A percentile compares a stretch with the other conserved stretches of the same genome.
These are phyloP conservation scores for Zosterops japonicus DNA, from an alignment of 2,113 vertebrate genomes.

Conservation along the genomic window DNA sequence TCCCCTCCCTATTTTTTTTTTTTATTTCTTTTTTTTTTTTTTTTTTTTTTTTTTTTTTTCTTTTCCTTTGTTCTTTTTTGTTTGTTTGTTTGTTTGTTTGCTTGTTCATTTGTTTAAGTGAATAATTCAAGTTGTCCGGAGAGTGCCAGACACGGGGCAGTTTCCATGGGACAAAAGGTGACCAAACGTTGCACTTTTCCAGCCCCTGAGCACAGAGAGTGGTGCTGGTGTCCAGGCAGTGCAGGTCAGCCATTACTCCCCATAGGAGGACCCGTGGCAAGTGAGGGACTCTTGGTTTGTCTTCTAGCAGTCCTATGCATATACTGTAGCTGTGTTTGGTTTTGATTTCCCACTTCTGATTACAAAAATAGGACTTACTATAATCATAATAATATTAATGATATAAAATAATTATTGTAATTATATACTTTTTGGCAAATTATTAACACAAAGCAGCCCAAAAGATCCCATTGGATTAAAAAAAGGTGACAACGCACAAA, in stretches of 20 bases:
- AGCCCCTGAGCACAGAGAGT: not conserved
- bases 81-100: rapidly evolving
- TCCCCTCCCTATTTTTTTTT: rapidly evolving
- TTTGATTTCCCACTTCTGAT: constrained; percentile 23
- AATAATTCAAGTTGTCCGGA: constrained; percentile 65
- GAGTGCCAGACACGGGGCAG: constrained; percentile 48
- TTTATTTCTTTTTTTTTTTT: not conserved
- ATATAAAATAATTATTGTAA: constrained; percentile 59
- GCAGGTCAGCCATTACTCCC: not conserved
- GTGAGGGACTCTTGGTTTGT: not conserved
- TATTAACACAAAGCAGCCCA: constrained; percentile 46
- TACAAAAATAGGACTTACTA: constrained; percentile 64
- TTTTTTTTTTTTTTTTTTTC: rapidly evolving
- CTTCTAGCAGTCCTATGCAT: not conserved
- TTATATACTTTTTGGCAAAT: constrained; percentile 64
- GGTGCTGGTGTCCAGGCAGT: not conserved
- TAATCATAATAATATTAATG: constrained; percentile 50
- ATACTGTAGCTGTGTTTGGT: not conserved
- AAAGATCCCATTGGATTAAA: constrained; percentile 21
- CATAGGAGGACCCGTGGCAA: not conserved
- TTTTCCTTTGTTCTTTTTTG: too few relatives aligned
- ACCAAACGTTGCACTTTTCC: not conserved
- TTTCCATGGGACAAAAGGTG: not conserved
- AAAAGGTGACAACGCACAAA: constrained; percentile 48
- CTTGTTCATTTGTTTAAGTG: not conserved